These are phyloP conservation scores for Calameuta filiformis DNA, from an alignment of 2,888 invertebrate genomes.

Conservation along the genomic window DNA sequence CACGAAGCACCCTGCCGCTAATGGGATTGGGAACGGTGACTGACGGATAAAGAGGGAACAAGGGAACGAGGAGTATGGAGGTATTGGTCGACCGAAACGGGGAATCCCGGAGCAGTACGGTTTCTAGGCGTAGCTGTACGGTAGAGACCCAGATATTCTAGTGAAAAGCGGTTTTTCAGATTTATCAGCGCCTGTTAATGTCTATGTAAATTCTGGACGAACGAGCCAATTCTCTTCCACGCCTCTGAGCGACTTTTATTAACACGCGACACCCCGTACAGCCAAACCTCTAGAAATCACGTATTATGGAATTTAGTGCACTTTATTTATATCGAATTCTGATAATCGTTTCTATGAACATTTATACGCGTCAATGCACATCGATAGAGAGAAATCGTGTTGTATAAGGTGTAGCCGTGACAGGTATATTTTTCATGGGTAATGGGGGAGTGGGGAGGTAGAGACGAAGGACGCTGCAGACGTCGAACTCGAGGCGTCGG, in stretches of 20 bases:
- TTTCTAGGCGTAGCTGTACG: neutral
- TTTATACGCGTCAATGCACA: neutral
- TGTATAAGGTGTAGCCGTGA: neutral
- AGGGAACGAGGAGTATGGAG: neutral
- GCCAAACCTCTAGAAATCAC: neutral
- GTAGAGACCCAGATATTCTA: neutral
- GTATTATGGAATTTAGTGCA: neutral
- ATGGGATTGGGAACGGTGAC: conserved; percentile 48
- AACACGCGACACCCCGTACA: neutral
- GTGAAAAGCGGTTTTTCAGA: neutral
- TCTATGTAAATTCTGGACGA: neutral
- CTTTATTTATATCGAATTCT: neutral
- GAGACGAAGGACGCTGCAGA: conserved; percentile 12
- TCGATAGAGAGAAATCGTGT: neutral
- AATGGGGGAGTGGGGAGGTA: neutral
- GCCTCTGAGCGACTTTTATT: neutral
- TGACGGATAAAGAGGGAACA: conserved; percentile 29
- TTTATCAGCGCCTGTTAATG: neutral
- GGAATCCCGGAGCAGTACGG: neutral
- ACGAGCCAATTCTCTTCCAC: neutral
- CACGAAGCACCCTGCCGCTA: conserved; percentile 43
- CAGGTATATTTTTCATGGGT: neutral
- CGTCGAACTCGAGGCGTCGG: conserved; percentile 20
- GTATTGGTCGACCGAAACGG: neutral
- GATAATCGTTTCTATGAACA: neutral